Base-by-base conservation (phyloP, 2,888 invertebrate genomes). In the Spilarctia lutea region DNA sequence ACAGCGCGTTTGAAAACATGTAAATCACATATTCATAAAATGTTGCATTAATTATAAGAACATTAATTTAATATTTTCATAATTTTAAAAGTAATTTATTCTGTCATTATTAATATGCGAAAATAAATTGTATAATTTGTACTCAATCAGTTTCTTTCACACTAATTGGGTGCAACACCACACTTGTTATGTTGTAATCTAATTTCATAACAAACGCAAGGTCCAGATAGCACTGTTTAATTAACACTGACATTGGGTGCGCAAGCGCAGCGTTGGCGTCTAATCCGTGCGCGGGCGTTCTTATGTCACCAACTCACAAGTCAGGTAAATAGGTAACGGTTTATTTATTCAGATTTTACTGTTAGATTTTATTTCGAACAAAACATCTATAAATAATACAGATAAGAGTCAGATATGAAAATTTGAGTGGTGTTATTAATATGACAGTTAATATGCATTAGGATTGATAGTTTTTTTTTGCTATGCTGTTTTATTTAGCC, bases 311-410 rank as follows among this genome's bases (percentile, higher is more conserved):
- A 73, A 73, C 68, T 72, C 75, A 80, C 79, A 66, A 79, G 63
- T 80, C 80, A 72, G 78, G 70, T 72, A 76, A 83, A 83, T 81
- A 80, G 85, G 68, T 89, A 89, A 89, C 89, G 85, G 89, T 86
- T 85, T 81, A 82, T 81, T 79, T 80, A 82, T 84, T 87, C 75
- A 73, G 75, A 76, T 68, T 69, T 81, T 79, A 86, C 87, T 87
- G 86, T 85, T 86, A 86, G 76, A 78, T 83, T 85, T 84, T 84
- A 82, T 85, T 80, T 79, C 74, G 79, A 79, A 82, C 82, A 81
- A 83, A 82, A 82, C 75, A 77, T 76, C 74, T 81, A 85, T 84
- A 84, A 84, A 84, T 85, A 81, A 85, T 80, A 78, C 78, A 78
- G 79, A 77, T 84, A 82, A 80, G 79, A 81, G 83, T 81, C 83